phyloP scores from a whole-genome alignment of 2,888 invertebrate genomes.

The Gymnoscelis rufifasciata region DNA sequence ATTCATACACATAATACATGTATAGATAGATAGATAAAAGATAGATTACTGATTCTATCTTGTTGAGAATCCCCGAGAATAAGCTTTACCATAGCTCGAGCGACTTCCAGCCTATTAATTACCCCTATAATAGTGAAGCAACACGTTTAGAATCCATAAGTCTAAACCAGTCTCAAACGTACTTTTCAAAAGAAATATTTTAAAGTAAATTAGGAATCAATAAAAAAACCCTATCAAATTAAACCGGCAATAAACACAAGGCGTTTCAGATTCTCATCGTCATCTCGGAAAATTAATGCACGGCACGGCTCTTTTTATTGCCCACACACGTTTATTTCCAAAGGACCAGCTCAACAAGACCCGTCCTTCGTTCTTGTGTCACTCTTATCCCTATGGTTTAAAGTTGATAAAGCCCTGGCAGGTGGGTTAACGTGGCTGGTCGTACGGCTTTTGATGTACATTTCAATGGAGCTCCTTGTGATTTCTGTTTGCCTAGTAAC shows the following conservation, averaged over 20 bases:
- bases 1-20: too few species aligned
- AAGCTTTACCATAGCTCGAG: too few species aligned
- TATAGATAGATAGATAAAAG: too few species aligned
- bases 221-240: not conserved
- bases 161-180: too few species aligned
- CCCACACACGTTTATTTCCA: slow-evolving; percentile 36
- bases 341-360: slow-evolving; percentile 31
- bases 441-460: not conserved
- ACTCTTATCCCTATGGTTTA: not conserved
- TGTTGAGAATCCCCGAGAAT: too few species aligned
- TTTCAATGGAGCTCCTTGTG: slow-evolving; percentile 36
- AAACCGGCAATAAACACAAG: slow-evolving; percentile 8
- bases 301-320: slow-evolving; percentile 15
- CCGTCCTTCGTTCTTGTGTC: slow-evolving; percentile 9
- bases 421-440: slow-evolving; percentile 29
- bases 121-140: too few species aligned
- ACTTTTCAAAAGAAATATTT: too few species aligned
- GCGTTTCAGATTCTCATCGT: slow-evolving; percentile 16
- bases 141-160: too few species aligned
- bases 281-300: slow-evolving; percentile 25
- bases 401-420: slow-evolving; percentile 19
- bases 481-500: slow-evolving; percentile 51
- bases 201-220: not conserved
- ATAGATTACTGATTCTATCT: too few species aligned
- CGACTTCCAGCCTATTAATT: too few species aligned